A percentile compares a stretch with the other conserved stretches of the same genome.
Conservation (phyloP, 2,797 vertebrate genomes). For the Otolemur crassicaudatus region DNA sequence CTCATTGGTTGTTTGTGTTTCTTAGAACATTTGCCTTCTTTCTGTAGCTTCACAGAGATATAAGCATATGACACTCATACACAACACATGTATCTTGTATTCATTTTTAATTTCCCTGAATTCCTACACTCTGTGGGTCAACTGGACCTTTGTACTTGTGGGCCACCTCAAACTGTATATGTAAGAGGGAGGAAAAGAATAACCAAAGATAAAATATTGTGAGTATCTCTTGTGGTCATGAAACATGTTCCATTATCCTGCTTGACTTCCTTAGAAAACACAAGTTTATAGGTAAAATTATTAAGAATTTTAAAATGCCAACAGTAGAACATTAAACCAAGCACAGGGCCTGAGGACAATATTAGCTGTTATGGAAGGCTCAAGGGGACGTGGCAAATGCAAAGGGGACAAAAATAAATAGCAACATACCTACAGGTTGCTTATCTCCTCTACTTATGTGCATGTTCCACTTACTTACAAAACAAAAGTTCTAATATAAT, state of each 20-base stretch:
- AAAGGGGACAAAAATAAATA: neutral
- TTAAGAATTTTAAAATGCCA: neutral
- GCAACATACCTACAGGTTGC: neutral
- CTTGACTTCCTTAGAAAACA: neutral
- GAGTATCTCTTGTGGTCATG: neutral
- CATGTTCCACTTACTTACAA: neutral
- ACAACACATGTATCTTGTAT: neutral
- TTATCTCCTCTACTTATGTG: neutral
- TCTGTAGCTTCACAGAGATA: neutral
- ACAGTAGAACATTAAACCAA: neutral
- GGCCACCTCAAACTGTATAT: neutral
- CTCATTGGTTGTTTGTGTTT: neutral
- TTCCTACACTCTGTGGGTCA: neutral
- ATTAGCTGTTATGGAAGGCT: neutral
- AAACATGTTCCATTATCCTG: neutral
- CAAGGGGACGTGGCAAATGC: neutral
- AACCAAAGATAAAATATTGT: neutral
- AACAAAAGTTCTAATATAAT: neutral
- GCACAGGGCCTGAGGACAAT: neutral
- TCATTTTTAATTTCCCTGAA: conserved; percentile 5
- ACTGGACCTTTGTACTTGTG: neutral
- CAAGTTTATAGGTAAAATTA: neutral
- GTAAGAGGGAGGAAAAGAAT: neutral
- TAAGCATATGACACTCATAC: neutral
- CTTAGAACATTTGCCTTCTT: neutral